phyloP scores from a whole-genome alignment of 2,888 invertebrate genomes.

The Rhingia rostrata region DNA sequence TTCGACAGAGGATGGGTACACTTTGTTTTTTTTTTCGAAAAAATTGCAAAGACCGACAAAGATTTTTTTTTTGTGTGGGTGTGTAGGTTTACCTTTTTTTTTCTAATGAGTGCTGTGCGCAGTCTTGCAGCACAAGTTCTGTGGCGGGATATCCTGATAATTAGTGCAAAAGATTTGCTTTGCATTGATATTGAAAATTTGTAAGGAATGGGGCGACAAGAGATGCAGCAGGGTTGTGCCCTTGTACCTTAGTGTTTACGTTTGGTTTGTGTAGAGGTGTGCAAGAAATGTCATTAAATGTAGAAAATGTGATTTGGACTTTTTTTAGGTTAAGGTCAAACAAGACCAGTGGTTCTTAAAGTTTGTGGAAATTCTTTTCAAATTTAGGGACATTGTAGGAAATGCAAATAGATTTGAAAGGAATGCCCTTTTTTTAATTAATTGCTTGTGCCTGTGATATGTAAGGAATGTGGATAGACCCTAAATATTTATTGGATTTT shows the following conservation, averaged over 20 bases:
- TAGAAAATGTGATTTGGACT: background rate
- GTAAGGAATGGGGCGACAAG: background rate
- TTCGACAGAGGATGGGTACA: background rate
- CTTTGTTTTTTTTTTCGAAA: background rate
- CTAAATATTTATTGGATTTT: too few species aligned
- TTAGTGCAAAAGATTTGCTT: constrained; percentile 60
- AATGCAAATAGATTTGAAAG: too few species aligned
- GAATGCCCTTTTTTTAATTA: too few species aligned
- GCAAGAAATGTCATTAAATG: background rate
- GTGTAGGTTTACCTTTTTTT: constrained; percentile 13
- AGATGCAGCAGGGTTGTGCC: constrained; percentile 16
- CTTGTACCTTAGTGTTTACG: constrained; percentile 27
- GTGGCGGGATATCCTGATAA: constrained; percentile 58
- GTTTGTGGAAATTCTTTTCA: background rate
- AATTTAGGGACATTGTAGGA: too few species aligned
- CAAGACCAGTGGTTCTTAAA: background rate
- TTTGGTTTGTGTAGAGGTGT: constrained; percentile 1
- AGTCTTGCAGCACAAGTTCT: constrained; percentile 11
- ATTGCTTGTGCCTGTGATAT: too few species aligned
- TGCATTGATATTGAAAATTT: constrained; percentile 60
- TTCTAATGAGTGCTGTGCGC: constrained; percentile 51
- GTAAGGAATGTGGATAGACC: too few species aligned
- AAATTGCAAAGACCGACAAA: constrained; percentile 38
- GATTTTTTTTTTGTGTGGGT: background rate
- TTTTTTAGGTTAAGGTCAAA: constrained; percentile 19